Conservation (phyloP, 2,888 invertebrate species). For the Alitta virens region DNA sequence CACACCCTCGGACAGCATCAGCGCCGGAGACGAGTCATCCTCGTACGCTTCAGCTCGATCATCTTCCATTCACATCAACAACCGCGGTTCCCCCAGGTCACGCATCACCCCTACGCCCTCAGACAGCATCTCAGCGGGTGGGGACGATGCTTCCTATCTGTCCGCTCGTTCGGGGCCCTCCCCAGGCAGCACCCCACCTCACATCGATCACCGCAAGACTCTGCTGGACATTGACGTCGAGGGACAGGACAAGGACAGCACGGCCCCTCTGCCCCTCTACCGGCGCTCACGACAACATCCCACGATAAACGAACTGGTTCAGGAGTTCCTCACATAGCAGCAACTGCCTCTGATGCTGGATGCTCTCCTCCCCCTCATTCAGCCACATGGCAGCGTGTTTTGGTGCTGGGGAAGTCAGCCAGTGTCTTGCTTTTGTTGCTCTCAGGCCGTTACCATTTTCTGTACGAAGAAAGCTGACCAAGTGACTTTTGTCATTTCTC, state of each 20-base stretch:
- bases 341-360: too few species aligned
- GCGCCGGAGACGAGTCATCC: conserved; percentile 73
- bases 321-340: too few species aligned
- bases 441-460: too few species aligned
- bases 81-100: conserved; percentile 9
- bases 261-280: conserved; percentile 38
- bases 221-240: conserved; percentile 55
- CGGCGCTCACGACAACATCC: too few species aligned
- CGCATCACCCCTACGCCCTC: conserved; percentile 27
- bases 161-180: conserved; percentile 65
- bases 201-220: conserved; percentile 48
- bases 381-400: too few species aligned
- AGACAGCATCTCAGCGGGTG: conserved; percentile 64
- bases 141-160: conserved; percentile 82
- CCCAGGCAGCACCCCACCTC: conserved; percentile 60
- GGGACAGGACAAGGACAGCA: conserved; percentile 51
- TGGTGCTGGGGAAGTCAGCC: too few species aligned
- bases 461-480: too few species aligned
- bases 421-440: too few species aligned
- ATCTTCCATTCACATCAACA: background rate
- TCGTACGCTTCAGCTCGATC: conserved; percentile 71
- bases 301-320: too few species aligned
- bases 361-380: too few species aligned
- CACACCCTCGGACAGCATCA: conserved; percentile 57
- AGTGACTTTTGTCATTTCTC: too few species aligned